Conservation (phyloP, 2,797 vertebrate genomes). For the Mormyrops attenuatus region DNA sequence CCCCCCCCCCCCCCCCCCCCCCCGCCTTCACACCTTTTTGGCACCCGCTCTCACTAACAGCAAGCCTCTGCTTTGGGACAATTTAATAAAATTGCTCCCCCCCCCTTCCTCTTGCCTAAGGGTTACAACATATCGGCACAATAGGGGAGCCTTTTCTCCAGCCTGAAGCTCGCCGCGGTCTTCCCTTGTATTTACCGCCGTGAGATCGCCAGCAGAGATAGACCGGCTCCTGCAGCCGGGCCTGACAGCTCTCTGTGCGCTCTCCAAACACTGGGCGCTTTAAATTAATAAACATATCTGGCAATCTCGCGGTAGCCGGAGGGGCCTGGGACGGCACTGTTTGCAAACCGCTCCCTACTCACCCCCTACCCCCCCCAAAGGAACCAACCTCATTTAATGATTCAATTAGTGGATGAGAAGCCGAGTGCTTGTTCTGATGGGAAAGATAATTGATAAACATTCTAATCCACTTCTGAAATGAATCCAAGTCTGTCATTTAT, state of each 20-base stretch:
- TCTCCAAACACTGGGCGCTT: slow-evolving; percentile 73
- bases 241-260: slow-evolving; percentile 79
- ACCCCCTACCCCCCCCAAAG: slow-evolving; percentile 52
- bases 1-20: no score
- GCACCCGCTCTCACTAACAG: slow-evolving; percentile 63
- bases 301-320: slow-evolving; percentile 72
- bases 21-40: slow-evolving; percentile 48
- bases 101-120: slow-evolving; percentile 42
- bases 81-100: slow-evolving; percentile 59
- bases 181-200: slow-evolving; percentile 79
- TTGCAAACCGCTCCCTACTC: slow-evolving; percentile 72
- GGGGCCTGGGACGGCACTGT: slow-evolving; percentile 66
- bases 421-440: slow-evolving; percentile 84
- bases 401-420: slow-evolving; percentile 94
- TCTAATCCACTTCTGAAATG: slow-evolving; percentile 58
- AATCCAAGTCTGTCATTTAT: slow-evolving; percentile 24
- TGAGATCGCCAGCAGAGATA: slow-evolving; percentile 77
- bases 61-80: slow-evolving; percentile 64
- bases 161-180: slow-evolving; percentile 70
- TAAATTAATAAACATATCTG: slow-evolving; percentile 95
- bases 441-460: slow-evolving; percentile 73
- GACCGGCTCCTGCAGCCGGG: slow-evolving; percentile 68
- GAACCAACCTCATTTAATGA: slow-evolving; percentile 94
- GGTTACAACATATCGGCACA: slow-evolving; percentile 19
- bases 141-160: slow-evolving; percentile 73